These are phyloP conservation scores for Gisinianus flammeolus DNA, from an alignment of 2,888 invertebrate species.

Conservation along the genomic window DNA sequence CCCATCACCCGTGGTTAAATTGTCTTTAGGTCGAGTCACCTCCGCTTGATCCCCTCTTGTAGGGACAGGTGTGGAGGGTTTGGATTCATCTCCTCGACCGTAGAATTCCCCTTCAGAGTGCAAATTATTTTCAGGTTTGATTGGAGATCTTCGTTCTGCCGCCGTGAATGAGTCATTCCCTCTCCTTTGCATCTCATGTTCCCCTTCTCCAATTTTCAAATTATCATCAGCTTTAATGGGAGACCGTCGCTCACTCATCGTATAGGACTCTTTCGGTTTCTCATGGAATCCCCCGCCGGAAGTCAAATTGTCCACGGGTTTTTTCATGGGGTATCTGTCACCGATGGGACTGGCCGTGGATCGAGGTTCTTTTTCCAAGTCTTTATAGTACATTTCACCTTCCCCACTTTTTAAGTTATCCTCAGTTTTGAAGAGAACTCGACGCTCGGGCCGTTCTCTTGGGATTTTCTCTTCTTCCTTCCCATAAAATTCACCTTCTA, in stretches of 20 bases:
- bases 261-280: constrained; percentile 43
- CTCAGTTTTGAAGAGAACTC: constrained; percentile 63
- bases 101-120: constrained; percentile 61
- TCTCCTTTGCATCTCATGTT: constrained; percentile 63
- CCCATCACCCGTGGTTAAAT: constrained; percentile 66
- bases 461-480: constrained; percentile 66
- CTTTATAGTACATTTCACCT: constrained; percentile 65
- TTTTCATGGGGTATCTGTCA: constrained; percentile 59
- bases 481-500: constrained; percentile 72
- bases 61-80: not conserved
- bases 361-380: constrained; percentile 61
- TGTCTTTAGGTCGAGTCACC: constrained; percentile 63
- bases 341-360: constrained; percentile 61
- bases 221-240: constrained; percentile 64
- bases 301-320: constrained; percentile 60
- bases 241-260: constrained; percentile 59
- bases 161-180: constrained; percentile 2
- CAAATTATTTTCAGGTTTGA: constrained; percentile 66
- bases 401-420: constrained; percentile 65
- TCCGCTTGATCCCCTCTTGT: constrained; percentile 60
- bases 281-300: constrained; percentile 62
- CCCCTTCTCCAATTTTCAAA: constrained; percentile 66
- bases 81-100: constrained; percentile 22
- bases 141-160: constrained; percentile 60
- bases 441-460: constrained; percentile 56